These are phyloP conservation scores for Cecidostiba fungosa DNA, from an alignment of 2,888 invertebrate genomes.

Conservation along the genomic window DNA sequence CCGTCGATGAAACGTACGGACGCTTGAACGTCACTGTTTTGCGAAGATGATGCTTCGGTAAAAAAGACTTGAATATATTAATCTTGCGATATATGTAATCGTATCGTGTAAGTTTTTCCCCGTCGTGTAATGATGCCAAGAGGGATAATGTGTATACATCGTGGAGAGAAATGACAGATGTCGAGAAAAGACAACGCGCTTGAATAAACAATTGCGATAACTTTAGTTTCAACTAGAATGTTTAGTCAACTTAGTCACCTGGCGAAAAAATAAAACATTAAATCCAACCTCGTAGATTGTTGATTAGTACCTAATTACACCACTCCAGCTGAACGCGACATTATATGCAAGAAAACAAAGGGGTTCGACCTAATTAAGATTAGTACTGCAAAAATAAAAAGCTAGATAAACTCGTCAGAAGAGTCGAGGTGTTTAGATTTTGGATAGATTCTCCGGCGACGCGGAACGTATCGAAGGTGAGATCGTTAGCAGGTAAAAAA, in stretches of 20 bases:
- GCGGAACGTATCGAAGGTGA: slow-evolving; percentile 65
- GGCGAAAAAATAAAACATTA: neutral
- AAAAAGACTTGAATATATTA: slow-evolving; percentile 6
- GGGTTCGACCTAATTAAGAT: slow-evolving; percentile 21
- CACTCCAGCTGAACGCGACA: slow-evolving; percentile 35
- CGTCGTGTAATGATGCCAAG: neutral
- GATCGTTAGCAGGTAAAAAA: slow-evolving; percentile 65
- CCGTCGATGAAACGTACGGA: neutral
- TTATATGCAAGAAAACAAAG: slow-evolving; percentile 12
- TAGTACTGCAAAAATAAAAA: neutral
- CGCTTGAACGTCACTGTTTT: slow-evolving; percentile 25
- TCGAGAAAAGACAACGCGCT: neutral
- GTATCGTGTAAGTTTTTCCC: neutral
- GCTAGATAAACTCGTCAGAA: neutral
- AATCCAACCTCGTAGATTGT: slow-evolving; percentile 23
- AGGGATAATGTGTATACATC: neutral
- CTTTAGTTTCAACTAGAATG: neutral
- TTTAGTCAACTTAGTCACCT: neutral
- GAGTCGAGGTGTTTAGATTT: neutral
- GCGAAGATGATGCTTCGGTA: neutral
- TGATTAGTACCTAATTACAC: slow-evolving; percentile 45
- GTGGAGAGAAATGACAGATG: neutral
- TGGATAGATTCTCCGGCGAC: slow-evolving; percentile 55
- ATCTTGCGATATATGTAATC: neutral
- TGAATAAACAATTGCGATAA: too few relatives aligned